Percentiles rank a stretch among this genome's conserved stretches.
These are phyloP conservation scores for Pachydiplax longipennis DNA, from an alignment of 2,888 invertebrate species.

Conservation along the genomic window DNA sequence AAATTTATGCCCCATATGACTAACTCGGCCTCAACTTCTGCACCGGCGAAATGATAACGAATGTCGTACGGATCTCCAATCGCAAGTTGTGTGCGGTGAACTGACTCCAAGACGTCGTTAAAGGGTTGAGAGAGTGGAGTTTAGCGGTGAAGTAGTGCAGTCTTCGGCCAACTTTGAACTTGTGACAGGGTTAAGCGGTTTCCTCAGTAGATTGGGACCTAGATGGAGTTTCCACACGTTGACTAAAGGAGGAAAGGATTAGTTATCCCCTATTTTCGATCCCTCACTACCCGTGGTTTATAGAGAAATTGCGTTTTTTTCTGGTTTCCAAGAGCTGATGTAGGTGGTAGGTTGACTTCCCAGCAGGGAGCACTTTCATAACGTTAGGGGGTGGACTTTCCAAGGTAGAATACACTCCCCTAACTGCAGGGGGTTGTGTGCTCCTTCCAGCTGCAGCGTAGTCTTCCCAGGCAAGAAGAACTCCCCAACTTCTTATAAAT, in stretches of 20 bases:
- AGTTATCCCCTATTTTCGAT: background rate
- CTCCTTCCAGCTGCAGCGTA: too few species aligned
- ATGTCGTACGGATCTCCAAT: background rate
- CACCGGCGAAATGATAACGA: background rate
- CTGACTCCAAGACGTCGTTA: background rate
- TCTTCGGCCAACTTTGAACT: background rate
- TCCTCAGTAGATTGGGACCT: background rate
- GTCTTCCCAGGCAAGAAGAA: too few species aligned
- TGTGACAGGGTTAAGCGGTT: background rate
- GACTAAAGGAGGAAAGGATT: background rate
- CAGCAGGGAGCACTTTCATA: too few species aligned
- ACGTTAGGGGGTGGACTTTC: too few species aligned
- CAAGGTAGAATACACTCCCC: too few species aligned
- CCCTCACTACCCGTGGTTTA: too few species aligned
- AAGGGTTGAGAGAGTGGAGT: background rate
- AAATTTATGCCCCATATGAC: constrained; percentile 4
- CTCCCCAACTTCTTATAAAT: too few species aligned
- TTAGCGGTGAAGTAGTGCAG: too few species aligned
- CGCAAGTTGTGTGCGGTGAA: background rate
- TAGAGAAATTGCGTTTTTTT: too few species aligned
- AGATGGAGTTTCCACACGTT: background rate
- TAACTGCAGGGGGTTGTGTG: too few species aligned
- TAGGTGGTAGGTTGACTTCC: too few species aligned
- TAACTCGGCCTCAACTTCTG: background rate
- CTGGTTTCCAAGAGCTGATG: too few species aligned